Percentiles rank a stretch among this genome's conserved stretches.
Evolutionary conservation across 2,888 invertebrate genomes (phyloP).

Genomic region (Frankliniella fusca): DNA sequence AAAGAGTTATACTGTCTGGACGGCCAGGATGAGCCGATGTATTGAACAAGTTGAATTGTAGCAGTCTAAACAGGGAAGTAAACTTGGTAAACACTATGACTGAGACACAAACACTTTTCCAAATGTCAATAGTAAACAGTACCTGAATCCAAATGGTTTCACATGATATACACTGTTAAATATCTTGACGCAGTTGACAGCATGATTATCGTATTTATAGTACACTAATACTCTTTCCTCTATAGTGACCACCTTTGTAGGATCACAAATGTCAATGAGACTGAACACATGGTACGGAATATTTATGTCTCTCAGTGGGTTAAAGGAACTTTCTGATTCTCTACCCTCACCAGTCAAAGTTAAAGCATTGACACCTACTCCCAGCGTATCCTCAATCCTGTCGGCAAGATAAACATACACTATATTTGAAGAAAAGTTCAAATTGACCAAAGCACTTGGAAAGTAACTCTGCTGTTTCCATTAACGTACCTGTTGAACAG

Average conservation of each 20-base stretch:
- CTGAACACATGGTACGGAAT: conserved; percentile 91
- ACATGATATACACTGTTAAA: conserved; percentile 80
- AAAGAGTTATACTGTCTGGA: conserved; percentile 78
- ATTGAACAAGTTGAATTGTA: conserved; percentile 90
- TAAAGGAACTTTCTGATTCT: conserved; percentile 83
- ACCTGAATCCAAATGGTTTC: conserved; percentile 81
- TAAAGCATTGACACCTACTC: conserved; percentile 84
- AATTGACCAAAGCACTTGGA: conserved; percentile 2
- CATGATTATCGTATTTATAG: conserved; percentile 94
- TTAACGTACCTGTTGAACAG: conserved; percentile 57
- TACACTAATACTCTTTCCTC: conserved; percentile 88
- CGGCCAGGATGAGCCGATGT: conserved; percentile 75
- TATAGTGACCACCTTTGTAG: conserved; percentile 83
- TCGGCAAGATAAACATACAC: conserved; percentile 26
- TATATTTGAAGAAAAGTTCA: conserved; percentile 25
- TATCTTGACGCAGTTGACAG: conserved; percentile 96
- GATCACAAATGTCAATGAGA: conserved; percentile 92
- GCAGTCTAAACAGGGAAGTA: conserved; percentile 52
- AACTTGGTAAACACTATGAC: conserved; percentile 21
- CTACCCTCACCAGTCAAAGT: conserved; percentile 90
- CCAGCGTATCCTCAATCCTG: conserved; percentile 72
- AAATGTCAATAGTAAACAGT: conserved; percentile 35
- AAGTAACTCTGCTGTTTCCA: conserved; percentile 26
- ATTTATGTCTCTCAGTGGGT: conserved; percentile 73
- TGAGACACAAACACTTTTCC: not conserved